Conservation (phyloP, 2,888 invertebrate genomes). For the Orchesella flavescens region DNA sequence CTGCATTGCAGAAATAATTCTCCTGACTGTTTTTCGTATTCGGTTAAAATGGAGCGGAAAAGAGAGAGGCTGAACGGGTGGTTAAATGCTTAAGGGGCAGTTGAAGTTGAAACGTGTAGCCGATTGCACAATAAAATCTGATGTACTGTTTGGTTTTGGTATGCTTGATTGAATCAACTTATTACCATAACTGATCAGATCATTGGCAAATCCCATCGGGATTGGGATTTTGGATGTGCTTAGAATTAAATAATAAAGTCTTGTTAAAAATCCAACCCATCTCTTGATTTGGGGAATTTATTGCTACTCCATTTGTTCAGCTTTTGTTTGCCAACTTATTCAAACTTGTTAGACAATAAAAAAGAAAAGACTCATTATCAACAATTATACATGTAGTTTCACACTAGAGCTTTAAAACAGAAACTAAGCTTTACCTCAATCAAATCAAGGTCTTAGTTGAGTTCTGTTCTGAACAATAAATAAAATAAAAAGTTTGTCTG, state of each 20-base stretch:
- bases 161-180: slow-evolving; percentile 50
- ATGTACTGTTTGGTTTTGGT: too few species aligned
- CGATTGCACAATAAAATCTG: slow-evolving; percentile 42
- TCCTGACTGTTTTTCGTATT: too few species aligned
- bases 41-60: slow-evolving; percentile 6
- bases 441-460: too few species aligned
- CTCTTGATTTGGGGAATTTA: neutral
- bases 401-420: neutral
- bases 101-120: neutral
- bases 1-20: slow-evolving; percentile 13
- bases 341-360: too few species aligned
- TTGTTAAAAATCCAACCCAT: neutral
- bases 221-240: neutral
- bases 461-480: neutral
- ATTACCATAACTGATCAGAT: slow-evolving; percentile 59
- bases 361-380: slow-evolving; percentile 2
- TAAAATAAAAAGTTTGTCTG: too few species aligned
- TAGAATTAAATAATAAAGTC: slow-evolving; percentile 14
- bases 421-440: too few species aligned
- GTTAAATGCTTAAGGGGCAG: slow-evolving; percentile 39
- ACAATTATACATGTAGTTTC: slow-evolving; percentile 6
- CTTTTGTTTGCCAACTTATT: too few species aligned
- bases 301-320: neutral
- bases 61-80: neutral
- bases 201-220: slow-evolving; percentile 13